Evolutionary conservation across 2,797 vertebrate species (phyloP), one percentile per base, ranked within the genome.

Genomic region (Hypotaenidia philippensis): DNA sequence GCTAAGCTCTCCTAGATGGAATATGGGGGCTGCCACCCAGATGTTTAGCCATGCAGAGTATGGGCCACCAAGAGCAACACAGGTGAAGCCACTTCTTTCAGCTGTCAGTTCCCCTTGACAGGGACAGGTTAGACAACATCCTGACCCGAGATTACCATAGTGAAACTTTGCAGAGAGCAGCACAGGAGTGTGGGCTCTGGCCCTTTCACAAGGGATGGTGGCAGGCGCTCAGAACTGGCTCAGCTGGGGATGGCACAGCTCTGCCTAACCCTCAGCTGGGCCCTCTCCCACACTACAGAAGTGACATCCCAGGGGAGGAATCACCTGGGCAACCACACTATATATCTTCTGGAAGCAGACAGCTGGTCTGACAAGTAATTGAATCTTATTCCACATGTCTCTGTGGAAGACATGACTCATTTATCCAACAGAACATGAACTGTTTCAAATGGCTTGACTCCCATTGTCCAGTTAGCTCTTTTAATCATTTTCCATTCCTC

Each of bases 381-480:
- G 22, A 66, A 69, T 91, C 83, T 94, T 59, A 38, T 14, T 83
- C 40, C 71, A 53, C 88, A 27, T 25, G 38, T 68, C 38, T 74
- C 10, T n/a, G 20, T 52, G 38, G 57, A 95, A 93, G 38, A 41
- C 61, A 50, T 47, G 56, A 57, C 18, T 79, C 36, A 66, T 63
- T 85, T 66, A 95, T 83, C 38, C 26, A 11, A 78, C 72, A 69
- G 65, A 63, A 93, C 87, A 80, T 80, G 49, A 86, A 41, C 22
- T 74, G 31, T 79, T 95, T 66, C 36, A 22, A 34, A 56, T 85
- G 64, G 38, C 44, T 66, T 44, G 34, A 47, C 38, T 82, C 18
- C 69, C 21, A 21, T 29, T 83, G 52, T 69, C 81, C 38, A 38
- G 4, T 64, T 56, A 91, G 16, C 25, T 55, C 40, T n/a, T 61